phyloP scores from a whole-genome alignment of 1,140 invertebrate genomes.

The Solenopsis invicta region DNA sequence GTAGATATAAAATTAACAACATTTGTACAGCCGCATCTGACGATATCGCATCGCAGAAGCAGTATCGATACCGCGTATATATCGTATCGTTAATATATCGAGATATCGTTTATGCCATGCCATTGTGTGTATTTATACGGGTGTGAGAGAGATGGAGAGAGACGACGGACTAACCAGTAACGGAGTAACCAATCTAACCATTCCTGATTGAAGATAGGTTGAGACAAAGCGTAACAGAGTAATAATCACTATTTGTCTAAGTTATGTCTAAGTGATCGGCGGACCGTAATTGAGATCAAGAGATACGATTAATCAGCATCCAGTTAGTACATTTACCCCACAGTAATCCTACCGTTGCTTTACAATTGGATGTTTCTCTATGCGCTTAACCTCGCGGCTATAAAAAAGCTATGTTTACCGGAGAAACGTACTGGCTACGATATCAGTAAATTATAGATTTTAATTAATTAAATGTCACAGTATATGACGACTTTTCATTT shows the following conservation, averaged over 20 bases:
- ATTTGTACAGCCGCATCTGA: background rate
- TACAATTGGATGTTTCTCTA: background rate
- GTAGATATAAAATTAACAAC: background rate
- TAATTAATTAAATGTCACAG: background rate
- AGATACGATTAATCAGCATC: slow-evolving; percentile 1
- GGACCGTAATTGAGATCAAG: background rate
- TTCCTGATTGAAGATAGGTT: background rate
- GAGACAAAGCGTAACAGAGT: background rate
- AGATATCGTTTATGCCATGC: background rate
- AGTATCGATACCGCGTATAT: background rate
- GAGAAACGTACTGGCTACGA: background rate
- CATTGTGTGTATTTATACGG: background rate
- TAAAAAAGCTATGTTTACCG: background rate
- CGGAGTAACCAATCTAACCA: background rate
- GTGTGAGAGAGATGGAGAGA: background rate
- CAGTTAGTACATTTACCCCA: background rate
- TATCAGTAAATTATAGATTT: background rate
- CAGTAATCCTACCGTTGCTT: background rate
- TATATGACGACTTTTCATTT: background rate
- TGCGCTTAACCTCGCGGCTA: background rate
- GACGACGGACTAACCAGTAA: too few relatives aligned
- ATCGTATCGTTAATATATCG: background rate
- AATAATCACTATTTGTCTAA: slow-evolving; percentile 8
- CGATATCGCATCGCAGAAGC: background rate
- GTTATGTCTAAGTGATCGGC: slow-evolving; percentile 16